These are phyloP conservation scores for Caenorhabditis angaria DNA, from an alignment of 2,888 invertebrate genomes.

Conservation along the genomic window DNA sequence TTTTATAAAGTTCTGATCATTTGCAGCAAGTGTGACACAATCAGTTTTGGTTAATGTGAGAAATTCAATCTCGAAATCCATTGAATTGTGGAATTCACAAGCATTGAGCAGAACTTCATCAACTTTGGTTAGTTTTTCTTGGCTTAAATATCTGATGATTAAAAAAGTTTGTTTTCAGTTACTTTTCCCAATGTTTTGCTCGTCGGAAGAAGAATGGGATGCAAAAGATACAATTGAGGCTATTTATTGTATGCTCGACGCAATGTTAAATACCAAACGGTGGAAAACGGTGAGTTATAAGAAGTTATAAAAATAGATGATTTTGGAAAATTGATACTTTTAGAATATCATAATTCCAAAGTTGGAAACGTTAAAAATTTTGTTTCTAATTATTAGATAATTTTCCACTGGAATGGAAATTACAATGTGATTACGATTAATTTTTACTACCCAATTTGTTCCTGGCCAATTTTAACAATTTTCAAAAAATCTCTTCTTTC, in stretches of 20 bases:
- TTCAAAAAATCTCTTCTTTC: neutral
- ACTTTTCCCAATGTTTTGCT: constrained; percentile 39
- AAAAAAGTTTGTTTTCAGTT: constrained; percentile 15
- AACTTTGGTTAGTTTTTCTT: constrained; percentile 15
- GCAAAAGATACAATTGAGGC: constrained; percentile 32
- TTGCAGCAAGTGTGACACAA: constrained; percentile 16
- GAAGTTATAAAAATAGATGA: neutral
- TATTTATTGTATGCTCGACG: constrained; percentile 33
- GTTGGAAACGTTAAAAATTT: neutral
- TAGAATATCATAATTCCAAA: neutral
- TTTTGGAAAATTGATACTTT: neutral
- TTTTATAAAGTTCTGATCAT: neutral
- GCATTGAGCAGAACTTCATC: constrained; percentile 9
- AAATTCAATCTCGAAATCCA: constrained; percentile 21
- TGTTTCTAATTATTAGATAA: too few relatives aligned
- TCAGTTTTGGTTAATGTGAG: constrained; percentile 23
- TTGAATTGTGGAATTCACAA: constrained; percentile 31
- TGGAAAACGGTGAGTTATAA: constrained; percentile 17
- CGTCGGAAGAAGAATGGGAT: constrained; percentile 36
- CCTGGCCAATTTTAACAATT: neutral
- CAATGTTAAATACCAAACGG: constrained; percentile 21
- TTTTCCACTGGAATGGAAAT: too few relatives aligned
- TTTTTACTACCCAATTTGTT: too few relatives aligned
- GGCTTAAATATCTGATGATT: neutral
- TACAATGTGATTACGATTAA: too few relatives aligned